Conservation (phyloP, 2,888 invertebrate species). For the Sinelater perroti region DNA sequence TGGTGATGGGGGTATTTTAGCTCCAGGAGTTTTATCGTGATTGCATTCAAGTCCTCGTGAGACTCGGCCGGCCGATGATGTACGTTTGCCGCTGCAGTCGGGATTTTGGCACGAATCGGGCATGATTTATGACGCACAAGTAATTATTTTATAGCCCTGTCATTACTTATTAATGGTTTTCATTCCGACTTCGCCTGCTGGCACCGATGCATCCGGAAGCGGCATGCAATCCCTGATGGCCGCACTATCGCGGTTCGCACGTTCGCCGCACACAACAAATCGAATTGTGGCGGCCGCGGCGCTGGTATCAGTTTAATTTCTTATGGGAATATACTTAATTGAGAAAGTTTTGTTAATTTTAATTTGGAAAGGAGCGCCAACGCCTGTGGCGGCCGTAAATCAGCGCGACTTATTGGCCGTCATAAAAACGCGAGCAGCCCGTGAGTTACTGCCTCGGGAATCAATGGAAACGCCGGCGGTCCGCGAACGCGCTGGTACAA, state of each 20-base stretch:
- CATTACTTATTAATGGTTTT: slow-evolving; percentile 19
- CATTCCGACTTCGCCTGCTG: slow-evolving; percentile 1
- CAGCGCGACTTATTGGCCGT: no score
- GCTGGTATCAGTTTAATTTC: slow-evolving; percentile 52
- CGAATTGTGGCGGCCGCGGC: slow-evolving; percentile 50
- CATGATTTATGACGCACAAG: slow-evolving; percentile 12
- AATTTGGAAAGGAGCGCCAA: no score
- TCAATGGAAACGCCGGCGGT: no score
- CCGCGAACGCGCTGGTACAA: slow-evolving; percentile 1
- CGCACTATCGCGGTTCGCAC: slow-evolving; percentile 45
- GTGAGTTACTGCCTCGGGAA: no score
- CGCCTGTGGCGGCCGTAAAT: no score
- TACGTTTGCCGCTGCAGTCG: no score
- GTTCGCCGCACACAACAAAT: slow-evolving; percentile 49
- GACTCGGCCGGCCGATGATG: no score
- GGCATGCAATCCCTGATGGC: slow-evolving; percentile 34
- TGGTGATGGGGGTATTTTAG: no score
- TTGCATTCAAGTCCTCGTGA: no score
- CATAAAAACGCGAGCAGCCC: no score
- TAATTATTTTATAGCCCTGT: slow-evolving; percentile 19
- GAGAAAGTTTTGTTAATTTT: slow-evolving; percentile 51
- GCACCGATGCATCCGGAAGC: slow-evolving; percentile 10
- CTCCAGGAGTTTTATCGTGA: no score
- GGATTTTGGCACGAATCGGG: slow-evolving; percentile 9
- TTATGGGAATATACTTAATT: slow-evolving; percentile 54